Evolutionary conservation across 1,140 invertebrate genomes (phyloP).

Genomic region (Drosophila simulans): DNA sequence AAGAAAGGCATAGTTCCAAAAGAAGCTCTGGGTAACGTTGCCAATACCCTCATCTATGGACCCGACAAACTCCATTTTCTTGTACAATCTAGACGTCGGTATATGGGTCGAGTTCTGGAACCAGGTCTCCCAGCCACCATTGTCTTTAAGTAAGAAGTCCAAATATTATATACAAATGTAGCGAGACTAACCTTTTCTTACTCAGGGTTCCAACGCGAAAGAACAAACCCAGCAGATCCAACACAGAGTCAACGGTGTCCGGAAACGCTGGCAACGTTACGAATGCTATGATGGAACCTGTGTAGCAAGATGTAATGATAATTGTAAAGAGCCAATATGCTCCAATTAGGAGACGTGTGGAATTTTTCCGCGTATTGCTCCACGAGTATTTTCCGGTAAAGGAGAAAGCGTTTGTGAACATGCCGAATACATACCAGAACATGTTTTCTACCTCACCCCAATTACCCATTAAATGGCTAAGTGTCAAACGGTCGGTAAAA

Average conservation of each 20-base stretch:
- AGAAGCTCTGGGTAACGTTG: constrained; percentile 89
- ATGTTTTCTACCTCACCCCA: constrained; percentile 90
- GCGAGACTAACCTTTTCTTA: constrained; percentile 21
- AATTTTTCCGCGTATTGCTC: constrained; percentile 88
- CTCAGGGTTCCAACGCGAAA: constrained; percentile 84
- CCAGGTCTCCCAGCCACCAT: constrained; percentile 89
- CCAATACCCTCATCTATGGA: constrained; percentile 87
- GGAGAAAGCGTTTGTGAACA: constrained; percentile 91
- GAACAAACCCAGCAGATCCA: constrained; percentile 87
- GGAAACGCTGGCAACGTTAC: constrained; percentile 90
- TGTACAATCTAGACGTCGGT: constrained; percentile 86
- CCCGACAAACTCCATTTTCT: constrained; percentile 88
- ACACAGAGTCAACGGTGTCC: constrained; percentile 88
- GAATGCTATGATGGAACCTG: constrained; percentile 91
- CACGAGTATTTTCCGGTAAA: constrained; percentile 89
- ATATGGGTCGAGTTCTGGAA: constrained; percentile 88
- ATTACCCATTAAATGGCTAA: constrained; percentile 87
- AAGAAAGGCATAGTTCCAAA: constrained; percentile 90
- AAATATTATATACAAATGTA: constrained; percentile 12
- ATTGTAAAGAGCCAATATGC: constrained; percentile 92
- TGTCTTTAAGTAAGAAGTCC: constrained; percentile 85
- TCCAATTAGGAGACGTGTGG: constrained; percentile 89
- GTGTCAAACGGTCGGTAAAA: constrained; percentile 88
- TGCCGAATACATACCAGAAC: constrained; percentile 93
- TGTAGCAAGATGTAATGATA: constrained; percentile 91